Base-by-base conservation (phyloP, 1,140 invertebrate genomes). In the Formica selysi region DNA sequence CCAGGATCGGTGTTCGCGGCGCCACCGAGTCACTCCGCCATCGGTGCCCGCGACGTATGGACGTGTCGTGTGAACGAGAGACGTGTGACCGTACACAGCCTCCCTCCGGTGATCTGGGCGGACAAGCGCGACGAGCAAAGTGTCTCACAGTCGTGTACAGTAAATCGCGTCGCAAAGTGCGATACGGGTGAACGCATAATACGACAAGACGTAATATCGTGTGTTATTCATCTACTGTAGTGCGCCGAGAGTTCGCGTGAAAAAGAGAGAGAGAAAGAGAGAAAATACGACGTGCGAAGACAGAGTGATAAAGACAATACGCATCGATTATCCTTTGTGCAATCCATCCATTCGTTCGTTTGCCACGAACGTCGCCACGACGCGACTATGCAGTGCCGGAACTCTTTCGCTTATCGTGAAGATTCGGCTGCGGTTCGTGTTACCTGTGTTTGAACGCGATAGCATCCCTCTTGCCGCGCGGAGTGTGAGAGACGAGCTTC, bases 1-100 rank as follows among this genome's bases (percentile, higher is more conserved):
- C 91, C 84, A 76, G 76, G 19, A 64, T 89, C 88, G 87, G 78
- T 85, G 76, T 73, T 88, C 81, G 91, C 88, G 91, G 91, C 92
- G 93, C 92, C 91, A 93, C 90, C 81, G 90, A 92, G 91, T 93
- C 92, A 93, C 92, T 93, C 92, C 88, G 91, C 89, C 87, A 93
- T 89, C 87, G 91, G 90, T 89, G 89, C 87, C 78, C 92, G 92
- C 89, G 86, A 90, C 87, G 92, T 87, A 91, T 85, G 91, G 93
- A 93, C 91, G 92, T 93, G 89, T 83, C 38, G 54, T 22, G 36
- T 51, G 48, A 32, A 13, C 44, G 22, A 85, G 22, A 86, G 67
- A 89, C 87, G 88, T 59, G 84, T 61, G 29, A 86, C 74, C 88
- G 88, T 76, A 64, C 73, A 81, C 89, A 80, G 41, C 32, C 71